Evolutionary conservation across 2,797 vertebrate genomes (phyloP), one percentile per base, ranked within the genome.

Genomic region (Lates japonicus): DNA sequence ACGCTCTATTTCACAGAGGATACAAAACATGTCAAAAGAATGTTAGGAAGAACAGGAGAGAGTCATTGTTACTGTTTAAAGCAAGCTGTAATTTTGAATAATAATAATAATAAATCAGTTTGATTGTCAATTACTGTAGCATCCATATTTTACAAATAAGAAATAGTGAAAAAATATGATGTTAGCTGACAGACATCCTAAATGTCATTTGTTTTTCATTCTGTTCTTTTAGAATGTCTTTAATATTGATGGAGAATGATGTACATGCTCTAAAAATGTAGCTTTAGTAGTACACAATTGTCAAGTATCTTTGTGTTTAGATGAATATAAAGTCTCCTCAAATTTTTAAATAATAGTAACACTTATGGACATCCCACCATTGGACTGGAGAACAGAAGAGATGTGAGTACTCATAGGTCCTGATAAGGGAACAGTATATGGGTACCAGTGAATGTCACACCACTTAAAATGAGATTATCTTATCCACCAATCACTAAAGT

Each of bases 1-100:
- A 16, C 14, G 55, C 44, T 63, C 35, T 31, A 58, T 49, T 83
- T 77, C 63, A 72, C 59, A 35, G 2, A 49, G 46, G n/a, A 64
- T 19, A 11, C 33, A 20, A 41, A 57, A 52, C 55, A 46, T 22
- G 16, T 25, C 0, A 37, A n/a, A 12, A 16, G 7, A 52, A 41
- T 52, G 17, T 48, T n/a, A n/a, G 9, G 20, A 49, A 6, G 29
- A 13, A 25, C 49, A 22, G 49, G n/a, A 22, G n/a, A 52, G 4
- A 52, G 49, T 67, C 35, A 49, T 31, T 5, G 6, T 4, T 6
- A 25, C 48, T 54, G 35, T 54, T 25, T 54, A 7, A 13, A 42
- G 11, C 2, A 12, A 42, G 41, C 2, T 42, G 41, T 13, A 42
- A 3, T 29, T 29, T 54, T 29, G 22, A 7, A 54, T 7, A 25